Percentiles rank a stretch among this genome's conserved stretches.
Conservation (phyloP, 2,113 vertebrate species). For the Rhynchomys soricoides region DNA sequence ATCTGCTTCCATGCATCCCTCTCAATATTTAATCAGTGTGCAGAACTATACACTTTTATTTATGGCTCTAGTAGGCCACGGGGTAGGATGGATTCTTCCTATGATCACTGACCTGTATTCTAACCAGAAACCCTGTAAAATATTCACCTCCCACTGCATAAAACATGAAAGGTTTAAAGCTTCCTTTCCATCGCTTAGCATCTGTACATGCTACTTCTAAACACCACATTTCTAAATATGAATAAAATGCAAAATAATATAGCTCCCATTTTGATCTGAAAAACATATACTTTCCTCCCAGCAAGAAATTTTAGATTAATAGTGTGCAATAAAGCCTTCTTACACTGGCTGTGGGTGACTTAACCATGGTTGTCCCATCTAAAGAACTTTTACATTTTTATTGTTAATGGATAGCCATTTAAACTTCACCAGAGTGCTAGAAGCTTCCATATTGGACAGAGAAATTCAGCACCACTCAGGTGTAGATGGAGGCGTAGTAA, state of each 20-base stretch:
- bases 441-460: too few species aligned
- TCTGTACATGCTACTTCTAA: neutral
- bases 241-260: neutral
- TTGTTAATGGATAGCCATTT: neutral
- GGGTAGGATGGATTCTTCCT: neutral
- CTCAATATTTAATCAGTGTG: neutral
- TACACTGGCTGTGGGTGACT: neutral
- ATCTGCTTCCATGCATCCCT: accelerated
- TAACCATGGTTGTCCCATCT: neutral
- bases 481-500: neutral
- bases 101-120: neutral
- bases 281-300: neutral
- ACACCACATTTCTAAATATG: neutral
- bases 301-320: neutral
- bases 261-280: neutral
- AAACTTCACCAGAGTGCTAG: neutral
- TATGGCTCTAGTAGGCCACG: accelerated
- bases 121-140: neutral
- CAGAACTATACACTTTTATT: neutral
- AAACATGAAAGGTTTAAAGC: neutral
- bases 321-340: neutral
- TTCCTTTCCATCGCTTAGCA: neutral
- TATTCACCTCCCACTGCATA: neutral
- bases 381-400: neutral
- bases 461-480: neutral